A percentile compares a stretch with the other conserved stretches of the same genome.
Evolutionary conservation across 2,797 vertebrate species (phyloP).

Genomic region (Myripristis jacobus): DNA sequence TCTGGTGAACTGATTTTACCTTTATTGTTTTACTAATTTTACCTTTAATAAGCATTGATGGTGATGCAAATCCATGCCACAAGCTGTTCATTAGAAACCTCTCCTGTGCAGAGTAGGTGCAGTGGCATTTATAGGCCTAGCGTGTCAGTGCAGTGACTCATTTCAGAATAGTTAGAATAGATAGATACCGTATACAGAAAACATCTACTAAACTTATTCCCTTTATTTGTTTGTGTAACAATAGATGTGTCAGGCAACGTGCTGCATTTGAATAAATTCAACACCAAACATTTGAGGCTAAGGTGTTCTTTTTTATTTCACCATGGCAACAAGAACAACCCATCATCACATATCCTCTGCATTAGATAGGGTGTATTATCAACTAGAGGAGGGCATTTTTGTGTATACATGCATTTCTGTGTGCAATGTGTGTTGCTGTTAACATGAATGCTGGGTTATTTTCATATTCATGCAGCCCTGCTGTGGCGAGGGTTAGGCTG

Average conservation of each 20-base stretch:
- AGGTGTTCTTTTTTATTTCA: conserved; percentile 5
- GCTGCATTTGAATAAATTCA: conserved; percentile 25
- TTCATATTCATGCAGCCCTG: conserved; percentile 63
- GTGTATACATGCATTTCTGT: neutral
- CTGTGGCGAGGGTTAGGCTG: conserved; percentile 9
- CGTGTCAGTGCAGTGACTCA: neutral
- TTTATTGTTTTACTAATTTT: too few species aligned
- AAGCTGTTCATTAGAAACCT: too few species aligned
- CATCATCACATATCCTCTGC: conserved; percentile 32
- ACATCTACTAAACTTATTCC: neutral
- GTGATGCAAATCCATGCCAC: too few species aligned
- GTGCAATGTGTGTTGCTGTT: neutral
- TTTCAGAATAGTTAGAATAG: neutral
- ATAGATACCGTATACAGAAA: neutral
- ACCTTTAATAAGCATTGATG: neutral
- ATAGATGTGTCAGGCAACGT: neutral
- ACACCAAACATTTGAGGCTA: neutral
- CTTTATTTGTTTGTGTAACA: neutral
- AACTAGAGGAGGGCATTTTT: conserved; percentile 28
- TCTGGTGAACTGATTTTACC: neutral
- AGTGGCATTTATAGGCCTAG: neutral
- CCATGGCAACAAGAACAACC: conserved; percentile 19
- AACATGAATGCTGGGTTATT: conserved; percentile 40
- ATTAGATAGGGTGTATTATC: conserved; percentile 34
- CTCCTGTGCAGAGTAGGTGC: neutral